Base-by-base conservation (phyloP, 2,113 vertebrate species). In the Elephas maximus region DNA sequence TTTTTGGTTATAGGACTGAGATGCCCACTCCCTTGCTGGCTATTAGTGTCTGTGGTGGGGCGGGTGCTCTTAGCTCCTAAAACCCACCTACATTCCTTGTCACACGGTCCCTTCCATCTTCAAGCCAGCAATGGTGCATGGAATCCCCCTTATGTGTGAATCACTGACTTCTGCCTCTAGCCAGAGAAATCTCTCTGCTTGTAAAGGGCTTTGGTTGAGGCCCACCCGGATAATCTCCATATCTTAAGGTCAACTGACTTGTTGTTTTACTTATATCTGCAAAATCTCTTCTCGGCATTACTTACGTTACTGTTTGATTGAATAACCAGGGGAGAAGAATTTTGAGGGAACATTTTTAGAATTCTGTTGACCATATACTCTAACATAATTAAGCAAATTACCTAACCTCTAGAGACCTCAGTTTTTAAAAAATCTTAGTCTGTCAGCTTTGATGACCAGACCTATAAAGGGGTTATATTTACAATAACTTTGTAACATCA, bases 401-500 rank as follows among this genome's bases (percentile, higher is more conserved):
- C 53, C 24, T 57, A 62, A 81, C 1, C 4, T 77, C 48, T 67
- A 24, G 3, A 48, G 48, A 65, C 53, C 44, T 78, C 20, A 51
- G n/a, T 48, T 87, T 74, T 87, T 94, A 63, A 37, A 57, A 18
- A 78, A 65, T 73, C 37, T 88, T 93, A 18, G 41, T 80, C 44
- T 84, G 41, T 79, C 41, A 24, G 28, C 48, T 93, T 81, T 88
- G 60, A 45, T 71, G 57, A 89, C 12, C 48, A 88, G 41, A 80
- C 9, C 17, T 88, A 45, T 24, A 8, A 80, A 94, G 88, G 28
- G 44, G 21, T 95, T 97, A 84, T 18, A 24, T 10, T 88, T 69
- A 26, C 37, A 71, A 82, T 57, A 48, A 37, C 37, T 85, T 62
- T 69, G 81, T 2, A 62, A 67, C 37, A 81, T 51, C 30, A 45